These are phyloP conservation scores for Alloplasta piceator DNA, from an alignment of 2,888 invertebrate species.

Conservation along the genomic window DNA sequence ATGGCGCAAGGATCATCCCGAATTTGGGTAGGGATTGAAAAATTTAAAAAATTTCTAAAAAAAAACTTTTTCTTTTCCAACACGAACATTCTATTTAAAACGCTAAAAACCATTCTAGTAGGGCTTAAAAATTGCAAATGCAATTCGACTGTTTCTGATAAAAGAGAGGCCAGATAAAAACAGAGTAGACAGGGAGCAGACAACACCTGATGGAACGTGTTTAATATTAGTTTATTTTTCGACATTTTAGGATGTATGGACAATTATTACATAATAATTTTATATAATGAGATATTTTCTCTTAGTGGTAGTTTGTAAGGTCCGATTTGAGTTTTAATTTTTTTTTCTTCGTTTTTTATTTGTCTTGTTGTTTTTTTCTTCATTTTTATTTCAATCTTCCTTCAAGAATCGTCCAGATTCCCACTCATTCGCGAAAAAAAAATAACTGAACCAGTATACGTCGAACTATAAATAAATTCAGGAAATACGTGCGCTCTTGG, in stretches of 20 bases:
- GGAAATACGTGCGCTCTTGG: slow-evolving; percentile 79
- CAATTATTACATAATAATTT: slow-evolving; percentile 83
- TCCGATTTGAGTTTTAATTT: slow-evolving; percentile 67
- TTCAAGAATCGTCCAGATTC: slow-evolving; percentile 75
- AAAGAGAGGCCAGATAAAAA: too few species aligned
- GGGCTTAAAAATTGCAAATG: too few species aligned
- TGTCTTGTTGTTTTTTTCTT: slow-evolving; percentile 25
- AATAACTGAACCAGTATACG: slow-evolving; percentile 65
- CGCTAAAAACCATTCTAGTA: too few species aligned
- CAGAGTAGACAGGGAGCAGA: slow-evolving; percentile 3
- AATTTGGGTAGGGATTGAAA: too few species aligned
- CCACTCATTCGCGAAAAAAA: slow-evolving; percentile 73
- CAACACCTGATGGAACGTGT: slow-evolving; percentile 63
- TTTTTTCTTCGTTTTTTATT: slow-evolving; percentile 45
- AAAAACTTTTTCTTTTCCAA: background rate
- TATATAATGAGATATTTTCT: slow-evolving; percentile 80
- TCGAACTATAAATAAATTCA: slow-evolving; percentile 78
- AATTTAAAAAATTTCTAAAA: background rate
- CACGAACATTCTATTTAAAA: too few species aligned
- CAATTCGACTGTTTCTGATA: too few species aligned
- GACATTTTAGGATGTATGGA: slow-evolving; percentile 83
- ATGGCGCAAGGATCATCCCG: too few species aligned
- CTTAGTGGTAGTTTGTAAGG: slow-evolving; percentile 77
- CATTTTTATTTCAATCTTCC: slow-evolving; percentile 41
- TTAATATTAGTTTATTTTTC: slow-evolving; percentile 81